Conservation (phyloP, 2,888 invertebrate species). For the Tenthredo livida region DNA sequence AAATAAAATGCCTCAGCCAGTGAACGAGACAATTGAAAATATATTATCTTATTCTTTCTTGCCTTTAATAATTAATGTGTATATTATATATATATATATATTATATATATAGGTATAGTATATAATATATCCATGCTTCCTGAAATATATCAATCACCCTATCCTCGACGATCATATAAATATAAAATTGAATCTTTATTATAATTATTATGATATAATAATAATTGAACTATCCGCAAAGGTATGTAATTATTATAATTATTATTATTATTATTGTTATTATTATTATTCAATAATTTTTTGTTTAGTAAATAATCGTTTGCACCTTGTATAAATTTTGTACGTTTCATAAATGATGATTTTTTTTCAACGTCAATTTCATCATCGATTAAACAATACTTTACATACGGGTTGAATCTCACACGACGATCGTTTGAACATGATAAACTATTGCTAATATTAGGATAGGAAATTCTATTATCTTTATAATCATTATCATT, state of each 20-base stretch:
- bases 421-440: neutral
- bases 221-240: neutral
- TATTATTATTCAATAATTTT: neutral
- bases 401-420: conserved; percentile 12
- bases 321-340: conserved; percentile 33
- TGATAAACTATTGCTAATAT: neutral
- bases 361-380: neutral
- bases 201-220: neutral
- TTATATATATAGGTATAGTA: neutral
- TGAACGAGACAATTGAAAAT: conserved; percentile 39
- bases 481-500: neutral
- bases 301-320: neutral
- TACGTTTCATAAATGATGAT: neutral
- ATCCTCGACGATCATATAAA: neutral
- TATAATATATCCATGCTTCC: neutral
- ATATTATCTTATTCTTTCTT: conserved; percentile 14
- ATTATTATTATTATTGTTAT: neutral
- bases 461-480: neutral
- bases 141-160: neutral
- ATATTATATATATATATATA: neutral
- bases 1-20: conserved; percentile 48
- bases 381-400: neutral
- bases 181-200: neutral
- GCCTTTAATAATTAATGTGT: neutral
- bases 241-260: neutral